phyloP scores from a whole-genome alignment of 2,888 invertebrate species.

The Diplolepis rosae region DNA sequence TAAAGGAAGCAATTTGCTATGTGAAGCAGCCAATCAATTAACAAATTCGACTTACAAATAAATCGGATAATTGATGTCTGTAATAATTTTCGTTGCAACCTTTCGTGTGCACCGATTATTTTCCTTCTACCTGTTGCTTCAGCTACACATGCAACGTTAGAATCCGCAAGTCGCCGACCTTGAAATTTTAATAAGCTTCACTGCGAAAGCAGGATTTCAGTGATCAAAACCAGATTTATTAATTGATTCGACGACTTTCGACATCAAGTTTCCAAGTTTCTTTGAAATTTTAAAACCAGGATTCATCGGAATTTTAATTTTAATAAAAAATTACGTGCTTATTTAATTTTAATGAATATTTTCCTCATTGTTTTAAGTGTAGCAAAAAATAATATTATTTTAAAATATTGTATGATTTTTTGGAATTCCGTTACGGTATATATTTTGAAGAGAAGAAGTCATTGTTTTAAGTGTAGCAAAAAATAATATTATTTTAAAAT shows the following conservation, averaged over 20 bases:
- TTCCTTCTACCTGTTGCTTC: slow-evolving; percentile 1
- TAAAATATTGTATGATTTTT: no score
- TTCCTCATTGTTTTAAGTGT: no score
- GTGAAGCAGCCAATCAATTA: neutral
- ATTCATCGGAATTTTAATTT: no score
- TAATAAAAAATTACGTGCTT: no score
- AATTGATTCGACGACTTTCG: neutral
- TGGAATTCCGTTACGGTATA: no score
- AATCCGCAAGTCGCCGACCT: slow-evolving; percentile 14
- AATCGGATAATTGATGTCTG: neutral
- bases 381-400: no score
- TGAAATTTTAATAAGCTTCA: slow-evolving; percentile 26
- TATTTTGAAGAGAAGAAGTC: neutral
- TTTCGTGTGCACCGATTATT: neutral
- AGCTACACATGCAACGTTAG: slow-evolving; percentile 1
- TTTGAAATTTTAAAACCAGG: neutral
- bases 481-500: no score
- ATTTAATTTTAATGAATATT: no score
- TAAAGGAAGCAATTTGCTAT: no score
- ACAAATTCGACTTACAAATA: neutral
- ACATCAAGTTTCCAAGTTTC: no score
- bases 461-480: no score
- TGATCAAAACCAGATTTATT: slow-evolving; percentile 13
- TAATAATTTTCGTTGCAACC: slow-evolving; percentile 5
- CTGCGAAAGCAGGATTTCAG: slow-evolving; percentile 2